Percentiles rank a stretch among this genome's conserved stretches.
phyloP scores from a whole-genome alignment of 2,797 vertebrate genomes.

The Phrynocephalus guinanensis region DNA sequence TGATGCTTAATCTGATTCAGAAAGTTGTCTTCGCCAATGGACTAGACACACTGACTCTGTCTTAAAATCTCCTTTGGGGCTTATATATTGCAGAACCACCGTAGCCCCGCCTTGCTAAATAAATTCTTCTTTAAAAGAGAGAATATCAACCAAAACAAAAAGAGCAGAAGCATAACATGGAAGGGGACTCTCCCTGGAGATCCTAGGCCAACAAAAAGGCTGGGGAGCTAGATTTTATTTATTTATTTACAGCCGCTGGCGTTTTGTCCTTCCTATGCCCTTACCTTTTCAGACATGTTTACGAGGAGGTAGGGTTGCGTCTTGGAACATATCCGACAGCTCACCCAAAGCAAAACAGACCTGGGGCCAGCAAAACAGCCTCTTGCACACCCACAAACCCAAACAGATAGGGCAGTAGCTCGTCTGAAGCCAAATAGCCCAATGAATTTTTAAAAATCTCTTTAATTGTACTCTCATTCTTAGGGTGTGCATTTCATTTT shows the following conservation, averaged over 20 bases:
- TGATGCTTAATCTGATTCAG: neutral
- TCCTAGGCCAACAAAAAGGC: rapidly evolving
- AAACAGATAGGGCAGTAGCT: neutral
- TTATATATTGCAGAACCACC: neutral
- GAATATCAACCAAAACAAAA: neutral
- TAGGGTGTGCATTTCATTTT: neutral
- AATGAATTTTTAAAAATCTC: neutral
- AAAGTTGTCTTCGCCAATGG: neutral
- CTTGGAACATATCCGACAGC: neutral
- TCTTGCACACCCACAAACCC: neutral
- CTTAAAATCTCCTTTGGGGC: slow-evolving; percentile 10
- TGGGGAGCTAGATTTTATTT: slow-evolving; percentile 7
- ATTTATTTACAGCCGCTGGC: slow-evolving; percentile 20
- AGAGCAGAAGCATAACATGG: neutral
- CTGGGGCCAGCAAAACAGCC: rapidly evolving
- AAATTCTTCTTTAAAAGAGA: neutral
- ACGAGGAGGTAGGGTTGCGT: neutral
- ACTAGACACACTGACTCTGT: neutral
- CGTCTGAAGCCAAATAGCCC: neutral
- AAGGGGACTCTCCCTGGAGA: neutral
- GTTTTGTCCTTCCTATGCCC: slow-evolving; percentile 18
- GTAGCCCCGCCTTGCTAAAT: neutral
- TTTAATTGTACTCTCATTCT: slow-evolving; percentile 4
- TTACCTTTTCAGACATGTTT: rapidly evolving
- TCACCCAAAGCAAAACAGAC: slow-evolving; percentile 23